These are phyloP conservation scores for Euleptes europaea DNA, from an alignment of 2,113 vertebrate genomes.

Conservation along the genomic window DNA sequence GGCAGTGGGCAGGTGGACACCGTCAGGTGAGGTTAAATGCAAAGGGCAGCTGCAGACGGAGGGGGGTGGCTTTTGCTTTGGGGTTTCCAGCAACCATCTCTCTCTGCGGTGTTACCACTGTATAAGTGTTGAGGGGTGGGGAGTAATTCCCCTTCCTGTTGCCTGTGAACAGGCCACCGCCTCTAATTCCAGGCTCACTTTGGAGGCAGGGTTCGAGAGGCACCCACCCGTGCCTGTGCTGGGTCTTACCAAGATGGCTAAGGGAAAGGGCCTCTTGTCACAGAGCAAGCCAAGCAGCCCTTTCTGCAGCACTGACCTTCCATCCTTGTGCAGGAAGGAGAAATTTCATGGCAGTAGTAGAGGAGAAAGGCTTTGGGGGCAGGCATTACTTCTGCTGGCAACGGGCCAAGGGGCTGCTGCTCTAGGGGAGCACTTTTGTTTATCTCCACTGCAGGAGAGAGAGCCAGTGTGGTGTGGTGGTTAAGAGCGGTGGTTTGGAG, in stretches of 20 bases:
- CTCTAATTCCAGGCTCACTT: background rate
- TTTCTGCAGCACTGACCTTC: background rate
- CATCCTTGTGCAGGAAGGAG: background rate
- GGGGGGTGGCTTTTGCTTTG: background rate
- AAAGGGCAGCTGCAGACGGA: background rate
- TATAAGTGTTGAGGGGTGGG: background rate
- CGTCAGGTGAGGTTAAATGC: background rate
- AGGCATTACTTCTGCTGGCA: background rate
- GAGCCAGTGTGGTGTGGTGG: too few species aligned
- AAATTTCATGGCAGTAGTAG: background rate
- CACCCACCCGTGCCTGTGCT: too few species aligned
- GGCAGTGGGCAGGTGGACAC: background rate
- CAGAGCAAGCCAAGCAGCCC: background rate
- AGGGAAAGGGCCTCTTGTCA: background rate
- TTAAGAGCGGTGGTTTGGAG: too few species aligned
- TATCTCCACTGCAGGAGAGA: too few species aligned
- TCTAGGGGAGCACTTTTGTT: too few species aligned
- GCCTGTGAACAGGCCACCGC: background rate
- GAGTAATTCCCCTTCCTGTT: background rate
- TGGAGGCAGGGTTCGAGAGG: background rate
- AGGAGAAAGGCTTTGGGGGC: background rate
- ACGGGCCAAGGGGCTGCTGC: too few species aligned
- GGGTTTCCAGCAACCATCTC: background rate
- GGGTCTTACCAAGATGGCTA: background rate
- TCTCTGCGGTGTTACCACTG: background rate